Conservation (phyloP, 2,888 invertebrate species). For the Eupithecia centaureata region DNA sequence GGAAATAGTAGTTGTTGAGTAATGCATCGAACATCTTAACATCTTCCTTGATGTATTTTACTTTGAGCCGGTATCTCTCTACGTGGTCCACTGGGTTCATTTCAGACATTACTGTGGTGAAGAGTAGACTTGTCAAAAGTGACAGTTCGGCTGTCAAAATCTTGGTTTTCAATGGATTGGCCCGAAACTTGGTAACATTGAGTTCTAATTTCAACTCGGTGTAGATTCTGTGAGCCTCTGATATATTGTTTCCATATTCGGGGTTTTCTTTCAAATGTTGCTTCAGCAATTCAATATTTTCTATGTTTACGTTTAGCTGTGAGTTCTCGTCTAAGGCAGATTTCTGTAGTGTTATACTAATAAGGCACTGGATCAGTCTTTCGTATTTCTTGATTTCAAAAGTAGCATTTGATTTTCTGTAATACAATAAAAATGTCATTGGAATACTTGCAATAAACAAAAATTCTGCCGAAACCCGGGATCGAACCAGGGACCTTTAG, state of each 20-base stretch:
- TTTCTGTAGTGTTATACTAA: slow-evolving; percentile 43
- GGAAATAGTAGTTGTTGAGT: slow-evolving; percentile 83
- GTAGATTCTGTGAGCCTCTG: slow-evolving; percentile 52
- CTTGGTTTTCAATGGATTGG: slow-evolving; percentile 44
- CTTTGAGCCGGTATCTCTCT: slow-evolving; percentile 89
- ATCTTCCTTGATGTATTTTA: slow-evolving; percentile 88
- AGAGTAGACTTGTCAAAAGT: slow-evolving; percentile 80
- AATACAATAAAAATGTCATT: slow-evolving; percentile 22
- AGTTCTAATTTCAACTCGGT: slow-evolving; percentile 46
- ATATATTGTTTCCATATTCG: slow-evolving; percentile 49
- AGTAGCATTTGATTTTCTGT: slow-evolving; percentile 62
- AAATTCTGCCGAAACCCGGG: slow-evolving; percentile 22
- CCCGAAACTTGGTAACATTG: neutral
- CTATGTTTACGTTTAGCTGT: neutral
- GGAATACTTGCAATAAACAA: slow-evolving; percentile 13
- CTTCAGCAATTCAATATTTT: slow-evolving; percentile 18
- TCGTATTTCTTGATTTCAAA: slow-evolving; percentile 70
- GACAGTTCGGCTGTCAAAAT: slow-evolving; percentile 63
- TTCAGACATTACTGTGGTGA: slow-evolving; percentile 84
- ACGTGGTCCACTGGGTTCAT: slow-evolving; percentile 92
- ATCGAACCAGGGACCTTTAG: slow-evolving; percentile 22
- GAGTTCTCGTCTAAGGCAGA: neutral
- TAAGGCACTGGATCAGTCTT: slow-evolving; percentile 56
- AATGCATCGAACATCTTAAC: slow-evolving; percentile 84
- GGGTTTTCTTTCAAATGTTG: slow-evolving; percentile 53